A percentile compares a stretch with the other conserved stretches of the same genome.
phyloP scores from a whole-genome alignment of 2,888 invertebrate genomes.

The Drosophila rellima region DNA sequence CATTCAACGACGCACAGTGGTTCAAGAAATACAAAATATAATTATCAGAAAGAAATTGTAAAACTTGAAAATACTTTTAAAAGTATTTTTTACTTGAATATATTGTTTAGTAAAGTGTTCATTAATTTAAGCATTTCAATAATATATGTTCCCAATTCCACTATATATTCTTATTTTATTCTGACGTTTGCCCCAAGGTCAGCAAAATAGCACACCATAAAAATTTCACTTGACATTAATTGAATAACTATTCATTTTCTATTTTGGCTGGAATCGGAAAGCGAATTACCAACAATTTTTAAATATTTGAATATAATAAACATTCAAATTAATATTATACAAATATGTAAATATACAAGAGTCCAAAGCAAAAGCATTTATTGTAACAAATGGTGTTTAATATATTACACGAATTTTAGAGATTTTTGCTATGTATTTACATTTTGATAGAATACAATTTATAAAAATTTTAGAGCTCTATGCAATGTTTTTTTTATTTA shows the following conservation, averaged over 20 bases:
- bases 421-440: neutral
- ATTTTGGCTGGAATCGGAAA: constrained; percentile 8
- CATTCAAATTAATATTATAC: neutral
- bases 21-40: neutral
- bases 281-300: constrained; percentile 7
- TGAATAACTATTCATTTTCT: constrained; percentile 32
- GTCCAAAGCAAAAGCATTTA: neutral
- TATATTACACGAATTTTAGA: neutral
- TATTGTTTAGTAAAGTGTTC: too few species aligned
- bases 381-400: neutral
- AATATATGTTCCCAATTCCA: too few species aligned
- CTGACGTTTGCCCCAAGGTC: neutral
- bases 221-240: constrained; percentile 49
- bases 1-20: constrained; percentile 12
- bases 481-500: neutral
- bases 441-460: neutral
- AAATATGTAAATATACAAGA: neutral
- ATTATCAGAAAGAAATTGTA: neutral
- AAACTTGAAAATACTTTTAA: neutral
- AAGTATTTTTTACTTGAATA: neutral
- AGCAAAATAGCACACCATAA: constrained; percentile 20
- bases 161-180: neutral
- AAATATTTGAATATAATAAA: constrained; percentile 10
- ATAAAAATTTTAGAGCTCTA: too few species aligned
- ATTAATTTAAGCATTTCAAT: too few species aligned